A percentile compares a stretch with the other conserved stretches of the same genome.
Conservation (phyloP, 2,888 invertebrate genomes). For the Dorcus hopei region DNA sequence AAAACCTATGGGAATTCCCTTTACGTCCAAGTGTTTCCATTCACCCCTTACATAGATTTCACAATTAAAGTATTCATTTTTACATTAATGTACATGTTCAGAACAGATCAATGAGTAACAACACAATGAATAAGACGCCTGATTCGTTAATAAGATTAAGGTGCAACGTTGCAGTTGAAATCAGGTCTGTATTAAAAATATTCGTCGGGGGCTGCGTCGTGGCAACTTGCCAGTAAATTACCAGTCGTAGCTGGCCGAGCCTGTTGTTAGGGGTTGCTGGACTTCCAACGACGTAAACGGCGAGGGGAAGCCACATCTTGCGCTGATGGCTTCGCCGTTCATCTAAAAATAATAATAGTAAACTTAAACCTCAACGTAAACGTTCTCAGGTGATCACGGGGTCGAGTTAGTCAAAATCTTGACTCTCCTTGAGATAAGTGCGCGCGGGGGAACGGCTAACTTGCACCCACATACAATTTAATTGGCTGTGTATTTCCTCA, state of each 20-base stretch:
- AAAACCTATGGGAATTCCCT: no score
- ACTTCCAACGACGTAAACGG: slow-evolving; percentile 38
- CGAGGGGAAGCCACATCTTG: slow-evolving; percentile 24
- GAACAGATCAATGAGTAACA: no score
- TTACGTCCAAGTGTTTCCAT: no score
- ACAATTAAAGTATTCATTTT: no score
- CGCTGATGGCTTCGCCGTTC: slow-evolving; percentile 3
- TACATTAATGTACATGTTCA: no score
- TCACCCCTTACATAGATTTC: no score
- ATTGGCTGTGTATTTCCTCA: no score
- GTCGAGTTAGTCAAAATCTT: background rate
- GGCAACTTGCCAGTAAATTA: slow-evolving; percentile 25
- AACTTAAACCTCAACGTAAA: no score
- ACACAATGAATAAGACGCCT: background rate
- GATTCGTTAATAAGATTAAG: background rate
- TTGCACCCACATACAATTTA: background rate
- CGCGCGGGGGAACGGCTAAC: background rate
- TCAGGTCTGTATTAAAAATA: slow-evolving; percentile 2
- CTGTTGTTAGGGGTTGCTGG: slow-evolving; percentile 43
- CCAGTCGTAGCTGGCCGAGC: slow-evolving; percentile 41
- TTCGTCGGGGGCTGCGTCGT: background rate
- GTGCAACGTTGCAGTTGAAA: background rate
- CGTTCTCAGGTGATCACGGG: no score
- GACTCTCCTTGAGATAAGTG: background rate
- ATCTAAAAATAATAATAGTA: slow-evolving; percentile 1